These are phyloP conservation scores for Papilio polytes DNA, from an alignment of 1,140 invertebrate species.

Conservation along the genomic window DNA sequence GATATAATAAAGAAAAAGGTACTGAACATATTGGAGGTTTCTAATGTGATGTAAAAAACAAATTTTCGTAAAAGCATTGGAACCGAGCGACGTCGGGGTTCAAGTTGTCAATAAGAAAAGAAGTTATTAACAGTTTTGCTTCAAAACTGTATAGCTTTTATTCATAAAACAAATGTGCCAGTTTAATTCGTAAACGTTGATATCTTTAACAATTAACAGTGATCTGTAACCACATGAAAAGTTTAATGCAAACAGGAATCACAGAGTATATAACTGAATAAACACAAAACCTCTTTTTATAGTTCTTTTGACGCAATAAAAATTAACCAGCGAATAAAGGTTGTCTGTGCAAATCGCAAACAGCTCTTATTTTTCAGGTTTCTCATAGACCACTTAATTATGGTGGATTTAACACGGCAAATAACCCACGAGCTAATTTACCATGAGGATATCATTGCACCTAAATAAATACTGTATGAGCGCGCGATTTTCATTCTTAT, in stretches of 20 bases:
- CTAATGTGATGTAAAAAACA: too few relatives aligned
- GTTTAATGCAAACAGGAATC: not conserved
- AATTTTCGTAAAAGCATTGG: too few relatives aligned
- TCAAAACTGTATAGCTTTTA: not conserved
- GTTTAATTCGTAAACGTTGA: not conserved
- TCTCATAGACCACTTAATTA: constrained; percentile 55
- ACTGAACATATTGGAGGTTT: too few relatives aligned
- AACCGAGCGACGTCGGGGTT: too few relatives aligned
- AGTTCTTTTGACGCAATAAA: not conserved
- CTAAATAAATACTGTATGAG: constrained; percentile 67
- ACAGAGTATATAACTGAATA: not conserved
- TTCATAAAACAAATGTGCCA: not conserved
- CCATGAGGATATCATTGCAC: constrained; percentile 68
- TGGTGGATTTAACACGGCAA: constrained; percentile 57
- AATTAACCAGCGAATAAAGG: constrained; percentile 24
- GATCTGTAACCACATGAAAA: not conserved
- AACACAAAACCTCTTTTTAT: constrained; percentile 15
- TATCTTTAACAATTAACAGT: too few relatives aligned
- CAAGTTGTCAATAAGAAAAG: too few relatives aligned
- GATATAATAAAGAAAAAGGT: too few relatives aligned
- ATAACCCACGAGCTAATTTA: constrained; percentile 48
- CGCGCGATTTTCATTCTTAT: constrained; percentile 46
- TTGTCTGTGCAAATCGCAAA: constrained; percentile 9
- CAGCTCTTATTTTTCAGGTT: constrained; percentile 56
- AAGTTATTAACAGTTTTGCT: too few relatives aligned